These are phyloP conservation scores for Epirrita christyi DNA, from an alignment of 2,888 invertebrate species.

Conservation along the genomic window DNA sequence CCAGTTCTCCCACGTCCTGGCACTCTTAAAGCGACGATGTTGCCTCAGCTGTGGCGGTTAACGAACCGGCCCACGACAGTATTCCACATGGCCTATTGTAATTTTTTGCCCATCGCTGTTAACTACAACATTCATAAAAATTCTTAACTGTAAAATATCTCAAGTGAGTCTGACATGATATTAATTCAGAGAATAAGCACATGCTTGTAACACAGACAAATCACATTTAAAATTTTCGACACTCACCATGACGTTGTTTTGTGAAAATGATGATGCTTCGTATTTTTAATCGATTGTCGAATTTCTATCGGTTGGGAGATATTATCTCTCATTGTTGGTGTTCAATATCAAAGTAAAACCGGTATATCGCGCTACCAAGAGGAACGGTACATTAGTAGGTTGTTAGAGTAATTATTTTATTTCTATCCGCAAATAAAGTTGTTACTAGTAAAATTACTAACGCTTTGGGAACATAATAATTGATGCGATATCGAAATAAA, in stretches of 20 bases:
- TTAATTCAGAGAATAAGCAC: constrained; percentile 10
- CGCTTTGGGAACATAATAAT: constrained; percentile 22
- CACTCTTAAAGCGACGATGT: constrained; percentile 42
- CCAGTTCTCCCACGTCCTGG: constrained; percentile 79
- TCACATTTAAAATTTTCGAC: constrained; percentile 17
- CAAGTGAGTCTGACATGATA: constrained; percentile 23
- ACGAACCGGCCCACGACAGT: constrained; percentile 60
- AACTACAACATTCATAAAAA: constrained; percentile 42
- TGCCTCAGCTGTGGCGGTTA: constrained; percentile 60
- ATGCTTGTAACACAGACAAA: constrained; percentile 12
- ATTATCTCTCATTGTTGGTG: constrained; percentile 35
- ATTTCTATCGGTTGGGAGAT: constrained; percentile 34
- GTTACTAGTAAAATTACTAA: constrained; percentile 29
- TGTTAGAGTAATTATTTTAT: constrained; percentile 34
- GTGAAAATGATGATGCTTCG: constrained; percentile 32
- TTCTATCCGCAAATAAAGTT: constrained; percentile 30
- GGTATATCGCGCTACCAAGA: constrained; percentile 40
- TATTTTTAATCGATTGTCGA: constrained; percentile 28
- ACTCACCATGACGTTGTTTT: constrained; percentile 32
- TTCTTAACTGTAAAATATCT: constrained; percentile 44
- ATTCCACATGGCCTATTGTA: constrained; percentile 51
- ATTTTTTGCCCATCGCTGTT: constrained; percentile 48
- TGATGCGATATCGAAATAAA: constrained; percentile 1
- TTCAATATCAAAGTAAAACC: constrained; percentile 43
- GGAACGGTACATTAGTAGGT: constrained; percentile 47